A percentile compares a stretch with the other conserved stretches of the same genome.
These are phyloP conservation scores for Anastrepha obliqua DNA, from an alignment of 1,140 invertebrate genomes.

Conservation along the genomic window DNA sequence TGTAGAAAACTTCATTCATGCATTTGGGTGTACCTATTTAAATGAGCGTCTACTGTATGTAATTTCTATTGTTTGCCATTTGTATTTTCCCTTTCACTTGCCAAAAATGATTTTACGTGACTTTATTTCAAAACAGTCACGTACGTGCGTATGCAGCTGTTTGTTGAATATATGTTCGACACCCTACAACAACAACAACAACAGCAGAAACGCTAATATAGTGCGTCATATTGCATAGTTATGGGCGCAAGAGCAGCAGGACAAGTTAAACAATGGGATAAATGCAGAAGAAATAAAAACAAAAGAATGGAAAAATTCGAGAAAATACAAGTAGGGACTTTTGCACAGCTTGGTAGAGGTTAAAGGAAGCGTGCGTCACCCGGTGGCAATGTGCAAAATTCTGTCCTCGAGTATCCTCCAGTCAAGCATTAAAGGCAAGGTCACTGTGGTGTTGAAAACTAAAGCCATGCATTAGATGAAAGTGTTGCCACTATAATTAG, in stretches of 20 bases:
- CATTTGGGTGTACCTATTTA: not conserved
- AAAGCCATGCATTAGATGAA: too few species aligned
- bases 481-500: too few species aligned
- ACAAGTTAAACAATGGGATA: too few species aligned
- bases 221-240: not conserved
- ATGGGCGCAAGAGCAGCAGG: not conserved
- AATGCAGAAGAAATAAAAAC: too few species aligned
- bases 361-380: too few species aligned
- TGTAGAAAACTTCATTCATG: not conserved
- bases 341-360: too few species aligned
- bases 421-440: too few species aligned
- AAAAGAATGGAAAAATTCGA: too few species aligned
- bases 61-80: not conserved
- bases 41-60: not conserved
- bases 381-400: too few species aligned
- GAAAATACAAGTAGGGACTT: too few species aligned
- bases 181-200: not conserved
- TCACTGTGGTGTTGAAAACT: too few species aligned
- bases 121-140: conserved; percentile 41
- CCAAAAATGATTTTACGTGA: conserved; percentile 52
- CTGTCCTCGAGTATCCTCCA: too few species aligned
- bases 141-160: conserved; percentile 37
- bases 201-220: not conserved
- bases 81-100: conserved; percentile 46
- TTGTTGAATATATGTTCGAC: not conserved